Percentiles rank a stretch among this genome's conserved stretches.
These are phyloP conservation scores for Pachliopta kotzebuea DNA, from an alignment of 2,888 invertebrate genomes.

Conservation along the genomic window DNA sequence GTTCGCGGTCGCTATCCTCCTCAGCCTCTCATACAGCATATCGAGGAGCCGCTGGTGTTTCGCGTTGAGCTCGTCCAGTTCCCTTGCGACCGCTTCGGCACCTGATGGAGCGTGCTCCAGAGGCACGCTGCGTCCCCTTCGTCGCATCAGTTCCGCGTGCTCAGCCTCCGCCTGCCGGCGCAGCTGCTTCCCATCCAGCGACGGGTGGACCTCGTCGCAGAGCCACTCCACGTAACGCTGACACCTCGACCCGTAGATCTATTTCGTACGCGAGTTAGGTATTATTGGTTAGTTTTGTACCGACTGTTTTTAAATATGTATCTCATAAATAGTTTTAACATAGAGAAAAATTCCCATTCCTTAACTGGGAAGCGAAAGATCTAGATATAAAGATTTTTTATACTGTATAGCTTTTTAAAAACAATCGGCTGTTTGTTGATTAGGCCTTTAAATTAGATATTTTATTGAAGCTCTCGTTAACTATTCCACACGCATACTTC, in stretches of 20 bases:
- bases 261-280: slow-evolving; percentile 80
- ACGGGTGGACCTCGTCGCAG: slow-evolving; percentile 90
- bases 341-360: not conserved
- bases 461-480: slow-evolving; percentile 22
- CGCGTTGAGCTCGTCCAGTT: slow-evolving; percentile 90
- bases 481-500: slow-evolving; percentile 22
- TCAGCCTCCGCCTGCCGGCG: slow-evolving; percentile 66
- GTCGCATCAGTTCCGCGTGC: slow-evolving; percentile 59
- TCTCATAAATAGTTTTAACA: not conserved
- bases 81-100: slow-evolving; percentile 87
- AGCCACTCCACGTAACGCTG: slow-evolving; percentile 91
- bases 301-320: slow-evolving; percentile 35
- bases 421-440: slow-evolving; percentile 44
- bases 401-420: slow-evolving; percentile 13
- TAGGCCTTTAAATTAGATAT: slow-evolving; percentile 22
- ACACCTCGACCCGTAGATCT: slow-evolving; percentile 93
- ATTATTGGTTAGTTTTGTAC: slow-evolving; percentile 42
- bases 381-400: not conserved
- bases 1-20: slow-evolving; percentile 84
- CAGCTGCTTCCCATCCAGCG: slow-evolving; percentile 82
- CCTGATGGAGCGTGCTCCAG: slow-evolving; percentile 68
- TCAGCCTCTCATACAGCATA: slow-evolving; percentile 84
- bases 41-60: slow-evolving; percentile 87
- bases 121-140: slow-evolving; percentile 47
- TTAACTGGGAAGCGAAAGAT: too few relatives aligned